phyloP scores from a whole-genome alignment of 2,888 invertebrate species.

The Xestia xanthographa region DNA sequence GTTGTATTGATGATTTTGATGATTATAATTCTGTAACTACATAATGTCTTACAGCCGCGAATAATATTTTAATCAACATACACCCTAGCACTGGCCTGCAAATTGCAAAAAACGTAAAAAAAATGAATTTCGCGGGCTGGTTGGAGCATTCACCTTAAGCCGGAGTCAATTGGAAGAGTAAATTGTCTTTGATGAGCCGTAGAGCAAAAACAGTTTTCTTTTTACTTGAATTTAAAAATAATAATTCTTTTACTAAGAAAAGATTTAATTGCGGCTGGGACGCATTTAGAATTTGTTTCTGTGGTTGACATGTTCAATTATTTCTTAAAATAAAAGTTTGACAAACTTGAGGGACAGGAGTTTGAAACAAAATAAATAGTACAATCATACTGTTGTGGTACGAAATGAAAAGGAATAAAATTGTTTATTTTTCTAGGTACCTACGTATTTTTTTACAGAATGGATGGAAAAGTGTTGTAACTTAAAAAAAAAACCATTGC shows the following conservation, averaged over 20 bases:
- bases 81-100: too few species aligned
- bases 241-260: background rate
- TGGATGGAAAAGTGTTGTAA: background rate
- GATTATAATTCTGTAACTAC: too few species aligned
- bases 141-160: too few species aligned
- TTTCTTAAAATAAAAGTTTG: conserved; percentile 43
- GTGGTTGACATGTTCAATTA: conserved; percentile 48
- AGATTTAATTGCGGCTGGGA: background rate
- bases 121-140: too few species aligned
- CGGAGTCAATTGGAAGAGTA: background rate
- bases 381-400: background rate
- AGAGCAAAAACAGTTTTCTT: background rate
- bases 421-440: too few species aligned
- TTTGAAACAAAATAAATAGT: conserved; percentile 30
- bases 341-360: conserved; percentile 13
- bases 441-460: background rate
- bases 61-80: too few species aligned
- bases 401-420: conserved; percentile 5
- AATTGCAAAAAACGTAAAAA: too few species aligned
- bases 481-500: background rate
- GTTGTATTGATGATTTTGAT: too few species aligned
- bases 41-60: too few species aligned
- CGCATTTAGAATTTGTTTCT: conserved; percentile 22
- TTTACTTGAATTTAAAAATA: background rate
- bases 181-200: background rate